phyloP scores from a whole-genome alignment of 2,888 invertebrate species.

The Aspidiotus destructor region DNA sequence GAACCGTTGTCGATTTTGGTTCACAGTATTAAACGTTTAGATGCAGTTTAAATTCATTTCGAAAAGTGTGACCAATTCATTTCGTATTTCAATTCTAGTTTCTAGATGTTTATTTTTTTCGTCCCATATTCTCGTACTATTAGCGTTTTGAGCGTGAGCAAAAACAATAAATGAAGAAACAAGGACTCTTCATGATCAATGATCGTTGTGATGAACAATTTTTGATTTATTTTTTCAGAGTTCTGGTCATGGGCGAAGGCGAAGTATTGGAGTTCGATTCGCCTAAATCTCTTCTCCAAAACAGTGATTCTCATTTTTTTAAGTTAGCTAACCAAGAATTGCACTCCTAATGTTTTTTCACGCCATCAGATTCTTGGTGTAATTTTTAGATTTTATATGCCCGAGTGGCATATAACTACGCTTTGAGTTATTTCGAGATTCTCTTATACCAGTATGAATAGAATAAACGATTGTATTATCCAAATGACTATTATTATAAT shows the following conservation, averaged over 20 bases:
- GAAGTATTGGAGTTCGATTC: conserved; percentile 57
- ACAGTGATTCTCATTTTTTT: conserved; percentile 56
- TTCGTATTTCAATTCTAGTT: not conserved
- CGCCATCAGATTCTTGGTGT: too few species aligned
- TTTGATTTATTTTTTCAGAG: conserved; percentile 42
- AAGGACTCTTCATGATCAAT: not conserved
- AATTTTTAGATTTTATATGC: too few species aligned
- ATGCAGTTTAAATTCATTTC: not conserved
- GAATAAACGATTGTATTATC: too few species aligned
- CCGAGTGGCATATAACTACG: too few species aligned
- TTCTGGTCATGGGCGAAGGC: conserved; percentile 66
- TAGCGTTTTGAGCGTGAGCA: too few species aligned
- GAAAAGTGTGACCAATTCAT: not conserved
- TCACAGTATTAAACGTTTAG: too few species aligned
- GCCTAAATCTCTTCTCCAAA: conserved; percentile 54
- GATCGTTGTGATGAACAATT: conserved; percentile 3
- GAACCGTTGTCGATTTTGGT: too few species aligned
- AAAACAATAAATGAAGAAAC: not conserved
- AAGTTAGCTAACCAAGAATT: conserved; percentile 47
- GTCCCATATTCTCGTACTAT: not conserved
- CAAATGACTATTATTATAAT: too few species aligned
- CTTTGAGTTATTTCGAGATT: too few species aligned
- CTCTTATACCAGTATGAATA: too few species aligned
- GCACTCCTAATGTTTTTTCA: too few species aligned
- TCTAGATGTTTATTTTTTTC: conserved; percentile 3